phyloP scores from a whole-genome alignment of 1,140 invertebrate species.

The Popillia japonica region DNA sequence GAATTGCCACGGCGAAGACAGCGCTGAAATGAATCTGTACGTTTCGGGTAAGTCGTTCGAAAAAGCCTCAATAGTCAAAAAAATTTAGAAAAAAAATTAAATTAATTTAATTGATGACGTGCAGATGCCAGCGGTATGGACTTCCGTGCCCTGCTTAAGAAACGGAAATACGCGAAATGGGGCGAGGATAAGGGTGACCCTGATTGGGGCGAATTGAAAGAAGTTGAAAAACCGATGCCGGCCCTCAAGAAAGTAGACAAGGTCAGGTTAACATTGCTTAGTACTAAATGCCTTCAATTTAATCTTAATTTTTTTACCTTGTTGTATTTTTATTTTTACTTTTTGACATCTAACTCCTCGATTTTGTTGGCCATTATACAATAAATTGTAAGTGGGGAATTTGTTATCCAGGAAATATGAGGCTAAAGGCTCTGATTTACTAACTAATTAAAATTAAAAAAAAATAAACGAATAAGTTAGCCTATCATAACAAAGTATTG shows the following conservation, averaged over 20 bases:
- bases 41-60: constrained; percentile 85
- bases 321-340: constrained; percentile 13
- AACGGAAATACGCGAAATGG: constrained; percentile 96
- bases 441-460: too few relatives aligned
- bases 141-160: constrained; percentile 97
- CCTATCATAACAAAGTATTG: constrained; percentile 12
- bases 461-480: too few relatives aligned
- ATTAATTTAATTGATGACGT: background rate
- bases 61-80: too few relatives aligned
- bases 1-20: constrained; percentile 94
- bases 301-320: background rate
- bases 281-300: background rate
- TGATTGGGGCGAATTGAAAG: constrained; percentile 93
- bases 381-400: too few relatives aligned
- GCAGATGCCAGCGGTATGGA: constrained; percentile 95
- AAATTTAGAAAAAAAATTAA: background rate
- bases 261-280: constrained; percentile 66
- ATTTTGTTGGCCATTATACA: constrained; percentile 39
- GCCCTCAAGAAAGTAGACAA: constrained; percentile 90
- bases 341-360: constrained; percentile 30
- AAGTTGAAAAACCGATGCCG: constrained; percentile 85
- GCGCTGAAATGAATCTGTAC: constrained; percentile 93
- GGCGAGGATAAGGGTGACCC: constrained; percentile 86
- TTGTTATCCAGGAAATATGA: too few relatives aligned
- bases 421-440: too few relatives aligned